These are phyloP conservation scores for Solenodon paradoxus DNA, from an alignment of 2,113 vertebrate species.

Conservation along the genomic window DNA sequence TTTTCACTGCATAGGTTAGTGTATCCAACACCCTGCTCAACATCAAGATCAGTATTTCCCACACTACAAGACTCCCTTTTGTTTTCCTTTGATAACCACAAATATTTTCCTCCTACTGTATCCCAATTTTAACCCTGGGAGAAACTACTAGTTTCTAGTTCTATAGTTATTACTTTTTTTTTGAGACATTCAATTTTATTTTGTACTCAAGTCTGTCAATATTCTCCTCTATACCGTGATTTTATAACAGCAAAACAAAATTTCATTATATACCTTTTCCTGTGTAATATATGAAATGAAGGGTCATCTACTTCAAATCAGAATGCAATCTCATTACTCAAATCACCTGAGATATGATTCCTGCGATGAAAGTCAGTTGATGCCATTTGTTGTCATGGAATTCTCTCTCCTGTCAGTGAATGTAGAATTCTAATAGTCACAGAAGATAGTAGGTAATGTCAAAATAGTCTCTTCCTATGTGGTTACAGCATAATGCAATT, in stretches of 20 bases:
- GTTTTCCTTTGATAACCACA: not conserved
- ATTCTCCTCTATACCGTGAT: not conserved
- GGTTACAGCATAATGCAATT: not conserved
- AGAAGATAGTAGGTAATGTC: not conserved
- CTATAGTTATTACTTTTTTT: not conserved
- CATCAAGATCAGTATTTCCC: not conserved
- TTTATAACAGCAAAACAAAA: not conserved
- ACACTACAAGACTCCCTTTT: not conserved
- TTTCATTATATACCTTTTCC: not conserved
- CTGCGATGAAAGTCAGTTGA: not conserved
- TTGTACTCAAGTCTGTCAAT: not conserved
- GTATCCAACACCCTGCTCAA: not conserved
- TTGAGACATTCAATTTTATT: not conserved
- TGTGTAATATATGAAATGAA: not conserved
- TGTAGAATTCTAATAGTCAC: conserved; percentile 14
- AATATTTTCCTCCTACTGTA: not conserved
- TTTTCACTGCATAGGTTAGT: not conserved
- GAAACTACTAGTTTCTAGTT: not conserved
- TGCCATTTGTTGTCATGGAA: not conserved
- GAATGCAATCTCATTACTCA: not conserved
- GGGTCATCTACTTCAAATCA: not conserved
- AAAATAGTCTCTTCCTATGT: not conserved
- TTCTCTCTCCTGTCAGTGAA: not conserved
- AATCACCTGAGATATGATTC: not conserved
- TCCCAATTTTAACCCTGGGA: not conserved